Evolutionary conservation across 2,797 vertebrate genomes (phyloP).

Genomic region (Linurgus olivaceus): DNA sequence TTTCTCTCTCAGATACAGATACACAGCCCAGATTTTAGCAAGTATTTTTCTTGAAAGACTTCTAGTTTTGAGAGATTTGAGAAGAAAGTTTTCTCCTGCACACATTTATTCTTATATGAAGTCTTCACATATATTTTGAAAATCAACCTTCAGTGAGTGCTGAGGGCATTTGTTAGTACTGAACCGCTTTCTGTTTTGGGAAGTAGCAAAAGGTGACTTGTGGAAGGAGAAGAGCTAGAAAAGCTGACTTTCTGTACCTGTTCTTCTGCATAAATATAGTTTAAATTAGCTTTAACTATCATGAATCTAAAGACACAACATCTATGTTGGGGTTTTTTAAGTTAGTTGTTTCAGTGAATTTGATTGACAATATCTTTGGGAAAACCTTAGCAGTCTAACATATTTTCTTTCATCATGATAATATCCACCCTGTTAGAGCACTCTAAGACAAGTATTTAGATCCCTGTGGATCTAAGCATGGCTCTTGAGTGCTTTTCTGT

Average conservation of each 20-base stretch:
- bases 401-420: neutral
- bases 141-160: neutral
- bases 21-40: neutral
- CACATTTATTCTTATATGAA: neutral
- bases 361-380: neutral
- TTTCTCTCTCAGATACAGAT: neutral
- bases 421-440: neutral
- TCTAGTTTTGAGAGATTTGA: neutral
- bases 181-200: neutral
- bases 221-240: neutral
- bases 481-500: neutral
- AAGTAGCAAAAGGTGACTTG: neutral
- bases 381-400: neutral
- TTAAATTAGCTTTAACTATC: neutral
- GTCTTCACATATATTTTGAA: neutral
- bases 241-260: neutral
- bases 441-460: neutral
- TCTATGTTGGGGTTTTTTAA: neutral
- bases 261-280: neutral
- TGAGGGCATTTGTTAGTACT: neutral
- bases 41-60: conserved; percentile 5
- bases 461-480: neutral
- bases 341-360: neutral
- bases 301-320: neutral
- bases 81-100: neutral